Conservation (phyloP, 2,797 vertebrate genomes). For the Lepus oiostolus region DNA sequence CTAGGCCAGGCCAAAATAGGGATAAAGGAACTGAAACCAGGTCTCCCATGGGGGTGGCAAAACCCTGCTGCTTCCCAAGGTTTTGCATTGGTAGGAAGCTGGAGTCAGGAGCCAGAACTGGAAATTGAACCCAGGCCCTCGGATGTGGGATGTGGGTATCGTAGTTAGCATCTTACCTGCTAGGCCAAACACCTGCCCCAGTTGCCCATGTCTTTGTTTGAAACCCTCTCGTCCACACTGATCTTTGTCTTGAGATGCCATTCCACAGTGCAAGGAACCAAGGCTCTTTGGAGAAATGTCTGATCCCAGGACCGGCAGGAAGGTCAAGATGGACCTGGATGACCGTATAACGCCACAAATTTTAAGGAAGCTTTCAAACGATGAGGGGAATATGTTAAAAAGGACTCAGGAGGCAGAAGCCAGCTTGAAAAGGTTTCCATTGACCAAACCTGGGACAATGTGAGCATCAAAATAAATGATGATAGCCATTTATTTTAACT, state of each 20-base stretch:
- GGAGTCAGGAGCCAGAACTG: too few species aligned
- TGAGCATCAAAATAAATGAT: slow-evolving; percentile 9
- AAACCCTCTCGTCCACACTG: neutral
- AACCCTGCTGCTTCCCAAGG: too few species aligned
- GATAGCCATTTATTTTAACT: neutral
- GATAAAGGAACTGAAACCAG: too few species aligned
- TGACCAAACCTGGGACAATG: slow-evolving; percentile 37
- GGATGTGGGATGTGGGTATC: too few species aligned
- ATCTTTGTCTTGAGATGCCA: neutral
- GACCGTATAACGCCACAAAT: neutral
- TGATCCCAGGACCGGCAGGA: neutral
- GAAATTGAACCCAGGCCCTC: too few species aligned
- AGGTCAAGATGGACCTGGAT: neutral
- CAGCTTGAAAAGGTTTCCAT: neutral
- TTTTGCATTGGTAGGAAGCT: too few species aligned
- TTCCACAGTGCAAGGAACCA: neutral
- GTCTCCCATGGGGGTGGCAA: too few species aligned
- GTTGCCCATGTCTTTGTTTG: neutral
- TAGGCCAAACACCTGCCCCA: too few species aligned
- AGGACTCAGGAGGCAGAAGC: neutral
- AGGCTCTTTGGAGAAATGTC: neutral
- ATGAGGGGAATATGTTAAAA: neutral
- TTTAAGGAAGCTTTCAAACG: neutral
- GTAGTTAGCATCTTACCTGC: too few species aligned
- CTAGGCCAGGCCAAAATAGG: too few species aligned